Evolutionary conservation across 2,113 vertebrate genomes (phyloP).

Genomic region (Numenius arquata): DNA sequence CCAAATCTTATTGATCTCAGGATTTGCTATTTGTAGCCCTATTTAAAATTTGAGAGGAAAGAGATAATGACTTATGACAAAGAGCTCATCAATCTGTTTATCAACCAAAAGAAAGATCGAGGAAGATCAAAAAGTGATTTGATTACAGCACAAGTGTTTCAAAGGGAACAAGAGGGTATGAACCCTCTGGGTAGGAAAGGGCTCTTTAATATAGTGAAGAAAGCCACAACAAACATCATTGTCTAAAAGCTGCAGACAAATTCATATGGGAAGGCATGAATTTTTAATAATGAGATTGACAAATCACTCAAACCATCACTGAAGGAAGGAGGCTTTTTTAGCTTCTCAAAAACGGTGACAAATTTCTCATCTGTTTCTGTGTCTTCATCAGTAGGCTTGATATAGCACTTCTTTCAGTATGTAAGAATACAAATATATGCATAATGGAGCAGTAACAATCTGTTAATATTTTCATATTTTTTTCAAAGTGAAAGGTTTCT

Average conservation of each 20-base stretch:
- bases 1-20: neutral
- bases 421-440: neutral
- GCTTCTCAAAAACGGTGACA: neutral
- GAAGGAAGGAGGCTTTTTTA: neutral
- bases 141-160: neutral
- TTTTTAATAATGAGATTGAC: conserved; percentile 18
- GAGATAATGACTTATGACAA: neutral
- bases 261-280: neutral
- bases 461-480: neutral
- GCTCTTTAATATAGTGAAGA: neutral
- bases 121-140: conserved; percentile 11
- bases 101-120: neutral
- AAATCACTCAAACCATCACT: neutral
- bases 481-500: neutral
- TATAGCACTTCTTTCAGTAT: neutral
- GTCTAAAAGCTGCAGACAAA: conserved; percentile 16
- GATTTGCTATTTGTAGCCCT: neutral
- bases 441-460: neutral
- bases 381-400: neutral
- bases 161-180: neutral
- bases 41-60: neutral
- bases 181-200: neutral
- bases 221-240: neutral
- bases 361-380: neutral
- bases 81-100: neutral